phyloP scores from a whole-genome alignment of 2,797 vertebrate species.

The Vultur gryphus region DNA sequence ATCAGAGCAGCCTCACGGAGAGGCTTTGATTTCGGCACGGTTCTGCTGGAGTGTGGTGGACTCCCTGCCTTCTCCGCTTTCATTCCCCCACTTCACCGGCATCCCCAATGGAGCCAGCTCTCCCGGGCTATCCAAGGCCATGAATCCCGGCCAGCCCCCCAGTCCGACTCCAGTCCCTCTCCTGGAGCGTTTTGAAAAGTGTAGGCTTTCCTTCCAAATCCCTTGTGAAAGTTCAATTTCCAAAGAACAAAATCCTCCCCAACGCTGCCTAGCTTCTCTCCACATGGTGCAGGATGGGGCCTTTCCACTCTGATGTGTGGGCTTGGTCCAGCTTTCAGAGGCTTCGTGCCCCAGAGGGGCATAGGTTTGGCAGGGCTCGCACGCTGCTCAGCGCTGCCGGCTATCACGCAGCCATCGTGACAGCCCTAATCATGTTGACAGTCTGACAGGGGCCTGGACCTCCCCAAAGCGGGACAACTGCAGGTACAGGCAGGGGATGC shows the following conservation, averaged over 20 bases:
- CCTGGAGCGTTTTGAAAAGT: not conserved
- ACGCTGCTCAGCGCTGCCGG: fast-evolving
- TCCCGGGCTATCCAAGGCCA: not conserved
- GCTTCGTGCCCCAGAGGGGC: not conserved
- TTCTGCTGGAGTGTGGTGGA: not conserved
- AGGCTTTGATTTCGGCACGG: not conserved
- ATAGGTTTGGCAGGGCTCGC: not conserved
- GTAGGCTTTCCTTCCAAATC: not conserved
- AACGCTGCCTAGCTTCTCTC: not conserved
- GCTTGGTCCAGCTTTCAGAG: not conserved
- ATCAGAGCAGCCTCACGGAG: not conserved
- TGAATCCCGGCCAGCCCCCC: not conserved
- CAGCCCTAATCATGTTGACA: not conserved
- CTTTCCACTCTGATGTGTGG: fast-evolving
- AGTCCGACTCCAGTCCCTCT: not conserved
- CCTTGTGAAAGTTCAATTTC: not conserved
- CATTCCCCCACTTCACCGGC: not conserved
- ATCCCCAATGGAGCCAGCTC: not conserved
- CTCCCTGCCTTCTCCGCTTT: not conserved
- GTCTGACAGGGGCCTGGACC: not conserved
- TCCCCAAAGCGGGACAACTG: not conserved
- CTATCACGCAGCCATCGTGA: fast-evolving
- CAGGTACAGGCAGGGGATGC: not conserved
- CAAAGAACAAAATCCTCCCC: fast-evolving
- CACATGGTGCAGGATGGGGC: fast-evolving